Evolutionary conservation across 1,140 invertebrate species (phyloP).

Genomic region (Trichonephila clavata): DNA sequence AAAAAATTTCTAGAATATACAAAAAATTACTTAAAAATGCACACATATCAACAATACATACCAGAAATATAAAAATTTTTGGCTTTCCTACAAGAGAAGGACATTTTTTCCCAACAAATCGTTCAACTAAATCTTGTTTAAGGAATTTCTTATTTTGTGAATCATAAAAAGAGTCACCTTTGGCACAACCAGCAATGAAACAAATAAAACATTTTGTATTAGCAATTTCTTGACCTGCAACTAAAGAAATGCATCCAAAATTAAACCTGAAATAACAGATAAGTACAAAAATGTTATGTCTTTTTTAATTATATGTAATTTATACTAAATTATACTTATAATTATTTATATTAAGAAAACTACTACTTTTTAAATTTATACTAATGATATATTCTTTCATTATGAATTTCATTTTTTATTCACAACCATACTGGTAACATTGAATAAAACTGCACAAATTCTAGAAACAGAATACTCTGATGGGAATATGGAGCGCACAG

Average conservation of each 20-base stretch:
- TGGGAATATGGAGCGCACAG: too few species aligned
- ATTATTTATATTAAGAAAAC: too few species aligned
- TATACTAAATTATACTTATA: too few species aligned
- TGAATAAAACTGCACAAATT: too few species aligned
- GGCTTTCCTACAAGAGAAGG: not conserved
- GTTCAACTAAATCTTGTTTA: not conserved
- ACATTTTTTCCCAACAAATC: not conserved
- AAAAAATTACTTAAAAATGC: not conserved
- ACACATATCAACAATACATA: not conserved
- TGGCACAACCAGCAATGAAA: not conserved
- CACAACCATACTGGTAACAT: too few species aligned
- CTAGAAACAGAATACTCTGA: too few species aligned
- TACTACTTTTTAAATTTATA: too few species aligned
- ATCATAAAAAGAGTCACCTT: not conserved
- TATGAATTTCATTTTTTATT: too few species aligned
- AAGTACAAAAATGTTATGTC: not conserved
- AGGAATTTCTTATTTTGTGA: not conserved
- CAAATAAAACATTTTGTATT: not conserved
- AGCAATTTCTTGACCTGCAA: not conserved
- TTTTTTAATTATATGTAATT: too few species aligned
- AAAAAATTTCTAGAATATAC: too few species aligned
- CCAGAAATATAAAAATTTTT: constrained; percentile 5
- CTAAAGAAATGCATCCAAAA: not conserved
- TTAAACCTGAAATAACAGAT: not conserved
- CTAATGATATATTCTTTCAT: too few species aligned